Conservation (phyloP, 2,797 vertebrate genomes). For the Schizopygopsis malacanthus region DNA sequence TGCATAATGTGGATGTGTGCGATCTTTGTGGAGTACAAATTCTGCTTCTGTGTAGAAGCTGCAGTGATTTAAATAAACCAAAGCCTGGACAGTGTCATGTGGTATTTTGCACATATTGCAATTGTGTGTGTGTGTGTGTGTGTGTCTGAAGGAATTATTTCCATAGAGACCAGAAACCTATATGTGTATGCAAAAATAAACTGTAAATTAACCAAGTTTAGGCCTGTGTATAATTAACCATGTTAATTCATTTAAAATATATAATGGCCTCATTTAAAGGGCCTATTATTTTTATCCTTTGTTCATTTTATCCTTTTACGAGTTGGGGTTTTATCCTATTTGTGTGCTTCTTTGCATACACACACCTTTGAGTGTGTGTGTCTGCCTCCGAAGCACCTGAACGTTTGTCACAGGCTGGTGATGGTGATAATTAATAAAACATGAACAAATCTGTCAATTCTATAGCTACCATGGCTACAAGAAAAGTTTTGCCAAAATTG, state of each 20-base stretch:
- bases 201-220: background rate
- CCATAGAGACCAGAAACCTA: background rate
- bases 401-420: conserved; percentile 15
- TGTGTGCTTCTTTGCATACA: background rate
- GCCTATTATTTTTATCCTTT: background rate
- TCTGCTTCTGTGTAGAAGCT: conserved; percentile 11
- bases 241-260: background rate
- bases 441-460: conserved; percentile 9
- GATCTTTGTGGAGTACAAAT: background rate
- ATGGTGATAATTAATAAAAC: conserved; percentile 37
- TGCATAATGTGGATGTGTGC: conserved; percentile 24
- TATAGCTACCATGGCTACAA: conserved; percentile 50
- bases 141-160: background rate
- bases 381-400: conserved; percentile 20
- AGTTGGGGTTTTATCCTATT: background rate
- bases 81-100: background rate
- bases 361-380: background rate
- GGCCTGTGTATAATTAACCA: background rate
- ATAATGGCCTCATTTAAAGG: background rate
- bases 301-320: background rate
- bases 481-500: conserved; percentile 20
- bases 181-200: background rate
- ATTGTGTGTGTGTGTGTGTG: background rate
- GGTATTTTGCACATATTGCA: background rate
- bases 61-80: conserved; percentile 11